These are phyloP conservation scores for Centrocercus urophasianus DNA, from an alignment of 2,113 vertebrate genomes.

Conservation along the genomic window DNA sequence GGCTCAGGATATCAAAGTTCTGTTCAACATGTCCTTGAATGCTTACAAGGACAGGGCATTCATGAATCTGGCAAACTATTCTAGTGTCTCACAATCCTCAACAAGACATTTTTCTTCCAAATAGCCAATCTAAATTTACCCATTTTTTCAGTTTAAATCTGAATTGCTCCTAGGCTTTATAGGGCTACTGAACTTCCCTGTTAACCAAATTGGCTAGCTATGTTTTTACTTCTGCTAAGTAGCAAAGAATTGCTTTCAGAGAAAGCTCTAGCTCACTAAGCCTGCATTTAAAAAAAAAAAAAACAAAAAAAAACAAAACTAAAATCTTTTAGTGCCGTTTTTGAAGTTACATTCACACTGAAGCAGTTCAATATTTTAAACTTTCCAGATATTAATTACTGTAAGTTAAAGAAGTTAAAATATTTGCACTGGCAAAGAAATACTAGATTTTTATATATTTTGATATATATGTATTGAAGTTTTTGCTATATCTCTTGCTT, in stretches of 20 bases:
- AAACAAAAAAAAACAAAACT: neutral
- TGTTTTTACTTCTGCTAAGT: neutral
- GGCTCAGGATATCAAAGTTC: neutral
- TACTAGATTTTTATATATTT: neutral
- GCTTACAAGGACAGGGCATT: neutral
- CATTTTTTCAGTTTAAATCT: neutral
- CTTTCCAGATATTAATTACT: neutral
- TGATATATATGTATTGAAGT: neutral
- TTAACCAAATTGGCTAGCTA: neutral
- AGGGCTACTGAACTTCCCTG: neutral
- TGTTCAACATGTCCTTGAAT: neutral
- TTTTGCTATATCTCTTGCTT: neutral
- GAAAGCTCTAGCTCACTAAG: neutral
- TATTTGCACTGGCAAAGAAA: neutral
- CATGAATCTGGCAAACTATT: neutral
- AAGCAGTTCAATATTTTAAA: neutral
- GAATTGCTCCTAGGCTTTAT: neutral
- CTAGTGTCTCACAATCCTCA: neutral
- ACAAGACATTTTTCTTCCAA: neutral
- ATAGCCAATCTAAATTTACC: neutral
- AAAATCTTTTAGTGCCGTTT: neutral
- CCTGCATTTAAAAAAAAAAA: neutral
- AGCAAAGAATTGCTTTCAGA: neutral
- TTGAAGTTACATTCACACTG: neutral
- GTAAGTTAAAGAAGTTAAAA: neutral